Evolutionary conservation across 1,140 invertebrate genomes (phyloP).

Genomic region (Phymastichus coffea): DNA sequence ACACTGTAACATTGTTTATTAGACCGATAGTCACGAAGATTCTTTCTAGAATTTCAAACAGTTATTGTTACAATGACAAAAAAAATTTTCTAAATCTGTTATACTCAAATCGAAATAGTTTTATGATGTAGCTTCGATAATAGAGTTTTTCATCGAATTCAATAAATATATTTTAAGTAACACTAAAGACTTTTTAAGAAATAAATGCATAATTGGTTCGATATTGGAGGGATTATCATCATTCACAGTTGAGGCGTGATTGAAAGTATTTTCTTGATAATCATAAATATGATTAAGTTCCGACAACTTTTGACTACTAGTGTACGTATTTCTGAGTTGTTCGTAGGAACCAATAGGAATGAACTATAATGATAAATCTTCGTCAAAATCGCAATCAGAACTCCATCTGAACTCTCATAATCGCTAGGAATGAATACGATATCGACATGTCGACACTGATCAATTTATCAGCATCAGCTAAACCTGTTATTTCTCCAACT

Average conservation of each 20-base stretch:
- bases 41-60: slow-evolving; percentile 19
- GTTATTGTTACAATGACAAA: slow-evolving; percentile 17
- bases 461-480: slow-evolving; percentile 16
- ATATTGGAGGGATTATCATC: not conserved
- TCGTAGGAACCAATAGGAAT: slow-evolving; percentile 26
- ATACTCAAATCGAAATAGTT: slow-evolving; percentile 15
- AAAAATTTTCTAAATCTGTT: slow-evolving; percentile 26
- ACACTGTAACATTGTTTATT: no score
- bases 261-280: slow-evolving; percentile 11
- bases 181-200: slow-evolving; percentile 19
- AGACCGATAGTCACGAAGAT: no score
- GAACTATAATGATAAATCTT: slow-evolving; percentile 7
- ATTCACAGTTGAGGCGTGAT: slow-evolving; percentile 1
- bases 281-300: slow-evolving; percentile 25
- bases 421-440: slow-evolving; percentile 24
- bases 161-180: slow-evolving; percentile 24
- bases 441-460: slow-evolving; percentile 16
- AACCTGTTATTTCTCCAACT: slow-evolving; percentile 10
- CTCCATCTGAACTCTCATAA: slow-evolving; percentile 10
- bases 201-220: slow-evolving; percentile 7
- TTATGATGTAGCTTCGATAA: slow-evolving; percentile 19
- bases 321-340: slow-evolving; percentile 18
- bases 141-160: slow-evolving; percentile 25
- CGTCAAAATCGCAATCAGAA: slow-evolving; percentile 3
- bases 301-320: slow-evolving; percentile 24